Percentiles rank a stretch among this genome's conserved stretches.
Evolutionary conservation across 2,113 vertebrate genomes (phyloP).

Genomic region (Tiliqua scincoides): DNA sequence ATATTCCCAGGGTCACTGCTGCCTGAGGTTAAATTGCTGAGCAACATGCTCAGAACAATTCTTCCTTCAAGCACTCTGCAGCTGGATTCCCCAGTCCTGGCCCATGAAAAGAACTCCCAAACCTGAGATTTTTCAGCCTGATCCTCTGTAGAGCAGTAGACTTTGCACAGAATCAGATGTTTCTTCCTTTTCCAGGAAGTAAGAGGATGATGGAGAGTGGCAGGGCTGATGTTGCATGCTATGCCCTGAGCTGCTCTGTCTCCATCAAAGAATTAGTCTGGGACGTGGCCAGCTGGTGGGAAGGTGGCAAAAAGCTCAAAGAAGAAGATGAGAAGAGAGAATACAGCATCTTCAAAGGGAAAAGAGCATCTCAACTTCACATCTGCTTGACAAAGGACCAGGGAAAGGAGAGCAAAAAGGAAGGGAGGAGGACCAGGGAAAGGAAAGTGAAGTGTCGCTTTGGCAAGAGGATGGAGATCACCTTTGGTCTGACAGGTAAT

Average conservation of each 20-base stretch:
- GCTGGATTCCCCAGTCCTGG: too few species aligned
- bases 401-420: conserved; percentile 29
- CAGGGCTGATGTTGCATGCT: neutral
- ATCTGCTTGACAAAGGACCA: conserved; percentile 49
- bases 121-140: too few species aligned
- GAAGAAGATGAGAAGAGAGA: neutral
- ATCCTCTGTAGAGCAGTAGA: too few species aligned
- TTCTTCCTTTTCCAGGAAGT: neutral
- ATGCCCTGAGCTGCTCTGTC: neutral
- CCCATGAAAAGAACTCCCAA: too few species aligned
- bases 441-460: conserved; percentile 30
- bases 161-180: too few species aligned
- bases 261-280: neutral
- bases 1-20: too few species aligned
- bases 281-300: conserved; percentile 55
- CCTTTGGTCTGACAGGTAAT: conserved; percentile 54
- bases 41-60: too few species aligned
- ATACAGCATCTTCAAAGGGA: conserved; percentile 32
- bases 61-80: too few species aligned
- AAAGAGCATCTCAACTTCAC: conserved; percentile 51
- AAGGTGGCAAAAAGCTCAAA: conserved; percentile 35
- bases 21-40: too few species aligned
- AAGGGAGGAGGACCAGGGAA: neutral
- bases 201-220: neutral
- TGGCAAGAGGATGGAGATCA: conserved; percentile 41